Evolutionary conservation across 2,797 vertebrate species (phyloP).

Genomic region (Pangasius krempfi): DNA sequence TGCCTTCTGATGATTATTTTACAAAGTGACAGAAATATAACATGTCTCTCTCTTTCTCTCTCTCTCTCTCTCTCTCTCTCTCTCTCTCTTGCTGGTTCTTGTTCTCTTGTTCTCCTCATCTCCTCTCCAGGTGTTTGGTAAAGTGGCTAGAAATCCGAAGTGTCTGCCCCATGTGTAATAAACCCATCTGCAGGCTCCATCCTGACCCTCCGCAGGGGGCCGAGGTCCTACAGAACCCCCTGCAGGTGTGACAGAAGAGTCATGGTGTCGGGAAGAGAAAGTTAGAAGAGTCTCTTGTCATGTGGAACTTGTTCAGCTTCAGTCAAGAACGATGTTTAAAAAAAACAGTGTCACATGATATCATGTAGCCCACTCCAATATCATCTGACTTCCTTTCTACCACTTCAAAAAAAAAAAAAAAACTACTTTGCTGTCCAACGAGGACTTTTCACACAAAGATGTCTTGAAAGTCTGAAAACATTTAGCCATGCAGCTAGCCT

Average conservation of each 20-base stretch:
- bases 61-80: neutral
- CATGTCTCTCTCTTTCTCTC: neutral
- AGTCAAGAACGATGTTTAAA: constrained; percentile 19
- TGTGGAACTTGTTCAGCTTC: constrained; percentile 5
- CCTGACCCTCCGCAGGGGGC: constrained; percentile 63
- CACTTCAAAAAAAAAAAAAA: neutral
- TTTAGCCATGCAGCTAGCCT: constrained; percentile 20
- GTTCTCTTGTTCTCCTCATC: constrained; percentile 2
- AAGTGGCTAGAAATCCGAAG: constrained; percentile 85
- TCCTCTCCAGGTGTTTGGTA: constrained; percentile 74
- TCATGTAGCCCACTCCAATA: constrained; percentile 26
- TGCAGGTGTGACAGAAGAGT: constrained; percentile 69
- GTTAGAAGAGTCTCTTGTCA: neutral
- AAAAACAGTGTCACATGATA: constrained; percentile 19
- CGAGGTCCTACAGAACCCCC: constrained; percentile 67
- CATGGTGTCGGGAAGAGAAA: constrained; percentile 31
- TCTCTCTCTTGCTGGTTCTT: neutral
- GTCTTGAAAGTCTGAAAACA: constrained; percentile 22
- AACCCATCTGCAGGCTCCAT: constrained; percentile 76
- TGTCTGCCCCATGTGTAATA: constrained; percentile 84
- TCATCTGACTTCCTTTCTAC: constrained; percentile 7
- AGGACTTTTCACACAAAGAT: constrained; percentile 24
- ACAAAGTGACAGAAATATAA: constrained; percentile 11
- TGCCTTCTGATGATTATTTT: neutral
- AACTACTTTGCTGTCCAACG: neutral